Conservation (phyloP, 1,140 invertebrate species). For the Parapsyche elsis region DNA sequence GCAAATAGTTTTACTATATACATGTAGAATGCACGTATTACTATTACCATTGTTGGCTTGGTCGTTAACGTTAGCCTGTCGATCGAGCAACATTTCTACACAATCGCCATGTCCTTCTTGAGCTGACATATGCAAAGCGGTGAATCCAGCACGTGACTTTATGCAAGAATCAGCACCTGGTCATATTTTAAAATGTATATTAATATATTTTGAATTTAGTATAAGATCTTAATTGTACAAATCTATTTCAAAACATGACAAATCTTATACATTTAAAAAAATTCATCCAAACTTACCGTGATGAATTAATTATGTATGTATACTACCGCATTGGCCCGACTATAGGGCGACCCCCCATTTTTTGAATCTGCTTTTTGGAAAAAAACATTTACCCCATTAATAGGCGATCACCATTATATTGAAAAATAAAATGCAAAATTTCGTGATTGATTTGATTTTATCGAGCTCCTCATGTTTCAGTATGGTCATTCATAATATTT, state of each 20-base stretch:
- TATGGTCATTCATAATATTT: too few relatives aligned
- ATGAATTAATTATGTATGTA: too few relatives aligned
- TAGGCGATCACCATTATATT: too few relatives aligned
- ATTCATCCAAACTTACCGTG: neutral
- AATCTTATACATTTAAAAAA: neutral
- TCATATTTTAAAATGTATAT: neutral
- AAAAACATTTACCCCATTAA: too few relatives aligned
- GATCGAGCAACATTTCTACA: conserved; percentile 88
- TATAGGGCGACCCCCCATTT: too few relatives aligned
- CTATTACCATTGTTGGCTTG: conserved; percentile 80
- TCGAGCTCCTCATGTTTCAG: too few relatives aligned
- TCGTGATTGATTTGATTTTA: too few relatives aligned
- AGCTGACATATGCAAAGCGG: conserved; percentile 92
- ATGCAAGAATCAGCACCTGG: conserved; percentile 80
- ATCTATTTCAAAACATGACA: neutral
- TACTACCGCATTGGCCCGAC: too few relatives aligned
- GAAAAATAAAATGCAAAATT: too few relatives aligned
- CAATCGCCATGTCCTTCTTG: conserved; percentile 96
- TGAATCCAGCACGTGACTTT: conserved; percentile 90
- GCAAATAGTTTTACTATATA: neutral
- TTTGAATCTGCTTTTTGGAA: too few relatives aligned
- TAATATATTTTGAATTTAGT: neutral
- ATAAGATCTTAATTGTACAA: neutral
- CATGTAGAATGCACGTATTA: neutral
- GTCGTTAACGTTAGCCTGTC: conserved; percentile 87